Evolutionary conservation across 2,888 invertebrate genomes (phyloP), one percentile per base, ranked within the genome.

Genomic region (Lepetodrilus schrolli): DNA sequence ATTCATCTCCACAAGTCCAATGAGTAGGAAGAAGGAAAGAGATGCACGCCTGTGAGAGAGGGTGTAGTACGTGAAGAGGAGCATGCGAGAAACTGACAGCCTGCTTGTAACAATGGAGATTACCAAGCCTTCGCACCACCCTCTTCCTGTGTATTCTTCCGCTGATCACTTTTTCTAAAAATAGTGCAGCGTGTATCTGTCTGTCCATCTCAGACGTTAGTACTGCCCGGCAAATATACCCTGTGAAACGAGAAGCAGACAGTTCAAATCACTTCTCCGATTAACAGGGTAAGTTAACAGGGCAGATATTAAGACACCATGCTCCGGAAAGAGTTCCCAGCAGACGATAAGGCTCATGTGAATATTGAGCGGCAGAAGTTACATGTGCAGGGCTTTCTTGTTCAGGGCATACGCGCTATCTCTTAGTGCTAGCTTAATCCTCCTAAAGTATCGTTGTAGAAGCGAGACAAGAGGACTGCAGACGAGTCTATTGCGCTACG

Each of bases 181-280:
- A 30, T 49, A 50, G 34, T 47, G 49, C 65, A n/a, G n/a, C 17
- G n/a, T 70, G 17, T 21, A 17, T 49, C 21, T n/a, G 43, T 72
- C 49, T 36, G 20, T 17, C 37, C 38, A 36, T 34, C 4, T 43
- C 37, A 43, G 68, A 73, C 51, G 66, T 58, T 37, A 50, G n/a
- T 43, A 66, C 82, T 79, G 79, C 75, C 72, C 79, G 79, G 82
- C 82, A 81, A 86, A 84, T 83, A 84, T 85, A 86, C 86, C 86
- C 86, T 86, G 86, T 84, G 85, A 86, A 86, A 86, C 86, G 86
- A 86, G 86, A 86, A 86, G 83, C 83, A 36, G 37, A 37, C 37
- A 30, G 38, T 10, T 30, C 37, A 69, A 74, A 66, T 51, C 20
- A 66, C 86, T 86, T 86, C 86, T 86, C 84, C 83, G 85, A 84